phyloP scores from a whole-genome alignment of 1,140 invertebrate genomes.

The Lepidurus apus region DNA sequence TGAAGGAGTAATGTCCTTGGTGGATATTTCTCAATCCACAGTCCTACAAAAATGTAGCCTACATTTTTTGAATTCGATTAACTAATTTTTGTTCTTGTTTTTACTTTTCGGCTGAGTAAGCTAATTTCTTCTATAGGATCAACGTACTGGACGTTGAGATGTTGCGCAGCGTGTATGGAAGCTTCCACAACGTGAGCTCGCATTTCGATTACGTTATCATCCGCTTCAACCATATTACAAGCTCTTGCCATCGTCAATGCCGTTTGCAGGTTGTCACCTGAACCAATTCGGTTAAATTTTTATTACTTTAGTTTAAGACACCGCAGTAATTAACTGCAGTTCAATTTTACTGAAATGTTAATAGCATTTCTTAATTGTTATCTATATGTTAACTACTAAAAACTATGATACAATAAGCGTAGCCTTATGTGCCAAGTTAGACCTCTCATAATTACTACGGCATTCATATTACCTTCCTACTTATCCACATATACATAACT shows the following conservation, averaged over 20 bases:
- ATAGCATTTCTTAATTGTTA: not conserved
- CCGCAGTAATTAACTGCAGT: not conserved
- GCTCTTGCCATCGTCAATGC: constrained; percentile 55
- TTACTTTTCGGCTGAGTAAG: constrained; percentile 34
- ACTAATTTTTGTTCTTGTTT: not conserved
- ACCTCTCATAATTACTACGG: no score
- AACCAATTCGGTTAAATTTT: not conserved
- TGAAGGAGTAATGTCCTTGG: constrained; percentile 38
- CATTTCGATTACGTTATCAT: constrained; percentile 51
- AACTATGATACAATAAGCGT: no score
- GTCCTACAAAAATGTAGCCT: not conserved
- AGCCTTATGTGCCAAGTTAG: not conserved
- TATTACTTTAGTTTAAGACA: not conserved
- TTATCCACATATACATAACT: constrained; percentile 1
- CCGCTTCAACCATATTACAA: constrained; percentile 49
- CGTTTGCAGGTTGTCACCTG: constrained; percentile 55
- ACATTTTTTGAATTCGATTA: not conserved
- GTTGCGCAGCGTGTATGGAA: constrained; percentile 36
- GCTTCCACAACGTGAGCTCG: constrained; percentile 41
- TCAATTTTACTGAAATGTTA: not conserved
- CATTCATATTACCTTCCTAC: not conserved
- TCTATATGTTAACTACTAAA: constrained; percentile 11
- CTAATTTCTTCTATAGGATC: constrained; percentile 35
- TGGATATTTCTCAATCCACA: constrained; percentile 26
- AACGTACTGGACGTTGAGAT: constrained; percentile 38